Percentiles rank a stretch among this genome's conserved stretches.
Evolutionary conservation across 2,888 invertebrate genomes (phyloP).

Genomic region (Aphidius colemani): DNA sequence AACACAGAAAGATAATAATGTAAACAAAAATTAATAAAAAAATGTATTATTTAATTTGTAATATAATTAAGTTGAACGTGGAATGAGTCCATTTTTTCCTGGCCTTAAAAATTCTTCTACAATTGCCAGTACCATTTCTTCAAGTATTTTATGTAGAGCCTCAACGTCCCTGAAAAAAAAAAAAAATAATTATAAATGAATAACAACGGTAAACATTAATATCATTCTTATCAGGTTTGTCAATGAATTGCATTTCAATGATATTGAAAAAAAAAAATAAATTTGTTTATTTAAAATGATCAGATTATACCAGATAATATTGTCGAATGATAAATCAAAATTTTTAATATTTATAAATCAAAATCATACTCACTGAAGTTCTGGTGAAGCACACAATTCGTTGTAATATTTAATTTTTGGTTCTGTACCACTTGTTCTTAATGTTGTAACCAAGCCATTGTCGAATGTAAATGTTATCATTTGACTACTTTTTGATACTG

Average conservation of each 20-base stretch:
- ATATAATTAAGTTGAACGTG: constrained; percentile 47
- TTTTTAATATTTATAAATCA: constrained; percentile 3
- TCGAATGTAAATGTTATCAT: constrained; percentile 95
- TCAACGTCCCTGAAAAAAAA: constrained; percentile 71
- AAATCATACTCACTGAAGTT: constrained; percentile 63
- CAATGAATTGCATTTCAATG: neutral
- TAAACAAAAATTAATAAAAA: neutral
- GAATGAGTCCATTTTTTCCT: constrained; percentile 67
- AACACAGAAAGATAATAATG: neutral
- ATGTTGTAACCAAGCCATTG: constrained; percentile 83
- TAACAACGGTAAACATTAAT: too few species aligned
- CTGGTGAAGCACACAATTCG: constrained; percentile 77
- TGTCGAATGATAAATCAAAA: neutral
- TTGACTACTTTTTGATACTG: constrained; percentile 71
- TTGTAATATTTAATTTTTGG: constrained; percentile 99
- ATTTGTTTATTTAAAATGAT: neutral
- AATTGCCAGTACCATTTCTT: constrained; percentile 77
- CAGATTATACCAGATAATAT: neutral
- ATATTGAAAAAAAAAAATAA: constrained; percentile 7
- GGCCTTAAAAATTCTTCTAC: constrained; percentile 84
- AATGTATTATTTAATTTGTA: neutral
- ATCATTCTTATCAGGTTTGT: too few species aligned
- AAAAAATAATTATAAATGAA: constrained; percentile 32
- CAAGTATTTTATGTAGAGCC: constrained; percentile 66
- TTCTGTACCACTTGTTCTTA: constrained; percentile 97